Evolutionary conservation across 1,140 invertebrate genomes (phyloP).

Genomic region (Caerostris darwini): DNA sequence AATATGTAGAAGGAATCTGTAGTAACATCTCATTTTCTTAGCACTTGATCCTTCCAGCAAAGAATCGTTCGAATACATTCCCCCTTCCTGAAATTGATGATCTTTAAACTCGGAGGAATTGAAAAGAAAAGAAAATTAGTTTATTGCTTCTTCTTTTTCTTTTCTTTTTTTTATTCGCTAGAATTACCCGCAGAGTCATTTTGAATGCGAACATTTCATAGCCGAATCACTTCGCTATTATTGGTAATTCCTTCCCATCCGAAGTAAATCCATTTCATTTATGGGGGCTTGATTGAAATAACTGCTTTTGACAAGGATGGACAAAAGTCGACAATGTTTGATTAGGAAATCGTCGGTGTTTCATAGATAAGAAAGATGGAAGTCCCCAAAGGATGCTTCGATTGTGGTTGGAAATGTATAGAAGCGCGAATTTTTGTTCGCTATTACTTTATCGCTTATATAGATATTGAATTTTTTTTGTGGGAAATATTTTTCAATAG

Average conservation of each 20-base stretch:
- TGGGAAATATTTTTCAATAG: too few species aligned
- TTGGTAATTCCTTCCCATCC: neutral
- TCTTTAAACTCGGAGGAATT: neutral
- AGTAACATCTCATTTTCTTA: conserved; percentile 59
- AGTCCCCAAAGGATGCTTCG: neutral
- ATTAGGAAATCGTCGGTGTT: neutral
- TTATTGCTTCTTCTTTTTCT: neutral
- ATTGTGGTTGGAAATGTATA: neutral
- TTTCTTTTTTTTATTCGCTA: neutral
- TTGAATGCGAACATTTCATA: neutral
- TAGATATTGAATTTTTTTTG: too few species aligned
- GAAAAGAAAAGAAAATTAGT: conserved; percentile 24
- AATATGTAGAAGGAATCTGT: neutral
- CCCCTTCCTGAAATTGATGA: conserved; percentile 41
- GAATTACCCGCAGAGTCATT: conserved; percentile 4
- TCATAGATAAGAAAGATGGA: neutral
- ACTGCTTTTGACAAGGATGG: neutral
- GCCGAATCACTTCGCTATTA: neutral
- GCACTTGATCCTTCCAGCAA: conserved; percentile 49
- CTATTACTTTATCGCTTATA: too few species aligned
- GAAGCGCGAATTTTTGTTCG: neutral
- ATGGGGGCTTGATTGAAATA: neutral
- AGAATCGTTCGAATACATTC: too few species aligned
- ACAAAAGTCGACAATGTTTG: neutral
- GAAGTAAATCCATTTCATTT: neutral